Base-by-base conservation (phyloP, 2,888 invertebrate genomes). In the Parnassius smintheus region DNA sequence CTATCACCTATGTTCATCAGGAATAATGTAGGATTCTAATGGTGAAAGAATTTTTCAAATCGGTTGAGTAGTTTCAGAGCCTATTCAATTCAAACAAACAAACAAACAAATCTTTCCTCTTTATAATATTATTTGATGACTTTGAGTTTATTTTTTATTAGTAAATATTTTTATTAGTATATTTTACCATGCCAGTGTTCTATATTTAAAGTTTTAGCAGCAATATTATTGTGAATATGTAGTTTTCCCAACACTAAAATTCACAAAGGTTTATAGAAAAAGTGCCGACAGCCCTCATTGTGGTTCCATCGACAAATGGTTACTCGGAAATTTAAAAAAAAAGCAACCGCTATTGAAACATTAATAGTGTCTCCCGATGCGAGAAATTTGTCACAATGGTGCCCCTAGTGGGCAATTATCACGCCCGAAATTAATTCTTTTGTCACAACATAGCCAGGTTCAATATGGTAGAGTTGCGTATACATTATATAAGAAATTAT, bases 331-430 rank as follows among this genome's bases (percentile, higher is more conserved):
- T 58, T 66, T 65, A 68, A 70, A 71, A 71, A 62, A 62, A 75
- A 72, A 74, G 70, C 73, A 73, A 70, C 80, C 66, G 67, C 67
- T 80, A 73, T 83, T 86, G 80, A 82, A 85, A 81, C 78, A 70
- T 81, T 88, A 86, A 88, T 88, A 85, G 88, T 78, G 87, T 87
- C 81, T 78, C 72, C 70, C 81, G 86, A 83, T 75, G 86, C 89
- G 88, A 75, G 79, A 86, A 86, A 89, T 88, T 82, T 81, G 81
- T 83, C 81, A 90, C 89, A 90, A 90, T 59, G 72, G 80, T 65
- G 69, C 73, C 76, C 79, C 80, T 61, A 71, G 72, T 73, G 75
- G 76, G 78, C 85, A 85, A 86, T 86, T 85, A 86, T 86, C 85
- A 82, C 86, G 85, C 84, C 82, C 75, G 74, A 77, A 81, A 81